These are phyloP conservation scores for Ptilodon capucinus DNA, from an alignment of 2,888 invertebrate species.

Conservation along the genomic window DNA sequence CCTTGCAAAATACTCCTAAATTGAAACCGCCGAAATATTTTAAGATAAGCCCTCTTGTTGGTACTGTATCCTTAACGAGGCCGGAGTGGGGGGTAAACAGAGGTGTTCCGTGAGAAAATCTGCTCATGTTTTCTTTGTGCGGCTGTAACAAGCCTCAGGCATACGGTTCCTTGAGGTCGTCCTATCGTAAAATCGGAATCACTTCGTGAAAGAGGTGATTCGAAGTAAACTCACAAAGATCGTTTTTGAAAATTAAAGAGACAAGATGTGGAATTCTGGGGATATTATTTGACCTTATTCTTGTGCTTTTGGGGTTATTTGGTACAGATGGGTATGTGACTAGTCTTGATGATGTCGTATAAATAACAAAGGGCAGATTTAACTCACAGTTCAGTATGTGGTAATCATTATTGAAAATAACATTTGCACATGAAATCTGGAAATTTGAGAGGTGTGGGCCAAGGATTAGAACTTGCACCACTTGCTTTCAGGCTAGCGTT, in stretches of 20 bases:
- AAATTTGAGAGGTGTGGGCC: too few species aligned
- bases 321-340: too few species aligned
- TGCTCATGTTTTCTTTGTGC: constrained; percentile 27
- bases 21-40: constrained; percentile 16
- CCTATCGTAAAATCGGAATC: constrained; percentile 31
- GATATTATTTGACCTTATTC: too few species aligned
- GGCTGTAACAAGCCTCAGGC: constrained; percentile 17
- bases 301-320: too few species aligned
- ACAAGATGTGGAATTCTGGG: constrained; percentile 1
- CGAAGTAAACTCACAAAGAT: constrained; percentile 25
- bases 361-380: too few species aligned
- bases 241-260: constrained; percentile 17
- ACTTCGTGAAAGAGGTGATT: constrained; percentile 20
- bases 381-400: too few species aligned
- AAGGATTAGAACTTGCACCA: too few species aligned
- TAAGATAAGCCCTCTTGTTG: constrained; percentile 14
- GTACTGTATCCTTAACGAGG: constrained; percentile 28
- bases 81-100: constrained; percentile 25
- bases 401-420: too few species aligned
- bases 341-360: too few species aligned
- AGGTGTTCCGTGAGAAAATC: constrained; percentile 22
- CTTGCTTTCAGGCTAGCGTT: too few species aligned
- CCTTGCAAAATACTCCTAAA: constrained; percentile 13
- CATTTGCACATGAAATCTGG: too few species aligned
- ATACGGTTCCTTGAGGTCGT: constrained; percentile 17